These are phyloP conservation scores for Axinella damicornis DNA, from an alignment of 37 sponge, comb jelly and placozoan genomes.

Conservation along the genomic window DNA sequence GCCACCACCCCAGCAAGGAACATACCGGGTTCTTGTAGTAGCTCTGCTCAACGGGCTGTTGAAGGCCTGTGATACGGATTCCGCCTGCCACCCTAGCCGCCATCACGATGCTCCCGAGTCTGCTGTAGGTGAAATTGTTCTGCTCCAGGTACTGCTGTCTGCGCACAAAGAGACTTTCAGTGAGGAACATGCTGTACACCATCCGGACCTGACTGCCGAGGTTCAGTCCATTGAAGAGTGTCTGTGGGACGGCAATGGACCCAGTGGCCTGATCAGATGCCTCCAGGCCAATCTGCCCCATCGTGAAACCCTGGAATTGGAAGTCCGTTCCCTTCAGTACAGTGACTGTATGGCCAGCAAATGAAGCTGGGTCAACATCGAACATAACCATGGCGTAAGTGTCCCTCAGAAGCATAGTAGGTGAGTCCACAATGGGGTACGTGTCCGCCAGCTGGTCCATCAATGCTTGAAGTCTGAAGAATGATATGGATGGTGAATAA, in stretches of 20 bases:
- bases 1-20: background rate
- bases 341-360: background rate
- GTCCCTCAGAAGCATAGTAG: background rate
- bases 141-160: conserved; percentile 6
- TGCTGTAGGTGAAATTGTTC: background rate
- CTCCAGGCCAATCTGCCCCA: background rate
- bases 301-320: background rate
- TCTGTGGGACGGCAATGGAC: conserved; percentile 18
- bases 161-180: conserved; percentile 25
- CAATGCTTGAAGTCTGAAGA: background rate
- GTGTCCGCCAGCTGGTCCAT: conserved; percentile 9
- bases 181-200: conserved; percentile 20
- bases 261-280: background rate
- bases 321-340: background rate
- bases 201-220: background rate
- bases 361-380: background rate
- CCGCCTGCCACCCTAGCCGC: conserved; percentile 24
- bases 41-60: conserved; percentile 7
- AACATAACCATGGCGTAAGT: conserved; percentile 1
- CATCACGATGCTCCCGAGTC: conserved; percentile 34
- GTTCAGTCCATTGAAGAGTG: conserved; percentile 2
- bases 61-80: background rate
- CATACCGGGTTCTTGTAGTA: conserved; percentile 23
- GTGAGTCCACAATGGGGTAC: background rate
- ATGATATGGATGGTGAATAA: no score